Conservation (phyloP, 1,140 invertebrate genomes). For the Aleiodes sp. region DNA sequence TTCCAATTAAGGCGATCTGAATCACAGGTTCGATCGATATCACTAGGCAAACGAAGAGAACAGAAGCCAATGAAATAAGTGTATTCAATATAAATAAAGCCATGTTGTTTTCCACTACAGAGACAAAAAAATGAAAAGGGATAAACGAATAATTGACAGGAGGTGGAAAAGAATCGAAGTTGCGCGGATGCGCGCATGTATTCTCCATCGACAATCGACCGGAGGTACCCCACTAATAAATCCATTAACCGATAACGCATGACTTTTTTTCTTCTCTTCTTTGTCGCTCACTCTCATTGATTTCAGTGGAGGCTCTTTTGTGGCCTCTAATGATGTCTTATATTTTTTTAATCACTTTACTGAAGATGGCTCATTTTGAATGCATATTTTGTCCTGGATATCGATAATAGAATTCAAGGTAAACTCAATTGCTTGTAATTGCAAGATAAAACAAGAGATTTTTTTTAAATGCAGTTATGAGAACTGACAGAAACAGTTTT, state of each 20-base stretch:
- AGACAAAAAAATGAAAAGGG: too few species aligned
- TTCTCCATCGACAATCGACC: neutral
- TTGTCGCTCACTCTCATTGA: neutral
- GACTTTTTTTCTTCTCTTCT: neutral
- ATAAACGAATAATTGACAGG: neutral
- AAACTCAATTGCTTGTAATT: neutral
- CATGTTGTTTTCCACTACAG: too few species aligned
- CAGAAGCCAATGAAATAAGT: too few species aligned
- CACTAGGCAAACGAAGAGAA: too few species aligned
- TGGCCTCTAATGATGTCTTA: slow-evolving; percentile 12
- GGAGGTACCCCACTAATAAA: neutral
- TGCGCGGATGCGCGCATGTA: too few species aligned
- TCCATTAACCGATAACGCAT: slow-evolving; percentile 6
- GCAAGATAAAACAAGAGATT: neutral
- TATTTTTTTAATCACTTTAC: too few species aligned
- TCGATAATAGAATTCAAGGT: neutral
- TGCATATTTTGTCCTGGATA: neutral
- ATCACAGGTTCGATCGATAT: too few species aligned
- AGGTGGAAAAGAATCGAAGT: too few species aligned
- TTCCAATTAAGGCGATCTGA: too few species aligned
- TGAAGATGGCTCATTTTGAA: neutral
- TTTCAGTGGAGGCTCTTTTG: neutral
- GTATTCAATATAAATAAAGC: too few species aligned
- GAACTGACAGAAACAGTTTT: too few species aligned
- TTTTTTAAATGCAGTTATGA: too few species aligned